Base-by-base conservation (phyloP, 2,888 invertebrate species). In the Dione juno region DNA sequence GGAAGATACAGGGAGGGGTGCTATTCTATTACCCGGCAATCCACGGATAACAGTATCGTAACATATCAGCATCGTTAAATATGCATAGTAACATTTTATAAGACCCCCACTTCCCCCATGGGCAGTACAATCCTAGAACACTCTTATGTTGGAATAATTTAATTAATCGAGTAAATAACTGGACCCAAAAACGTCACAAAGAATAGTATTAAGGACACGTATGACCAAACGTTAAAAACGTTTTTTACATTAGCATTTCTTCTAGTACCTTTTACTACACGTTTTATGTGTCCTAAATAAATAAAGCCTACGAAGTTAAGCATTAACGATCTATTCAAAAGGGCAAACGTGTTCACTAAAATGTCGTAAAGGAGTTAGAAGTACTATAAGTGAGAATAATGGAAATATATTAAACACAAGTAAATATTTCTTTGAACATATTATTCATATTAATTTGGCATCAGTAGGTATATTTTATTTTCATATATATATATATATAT, bases 251-350 rank as follows among this genome's bases (percentile, higher is more conserved):
- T 69, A 68, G 45, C 64, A 64, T 73, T 67, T 73, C 52, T 73
- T 53, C 54, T n/a, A 64, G 43, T 59, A 28, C 57, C 70, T 72
- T 54, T 71, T 43, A 74, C 53, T 28, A 52, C 54, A 70, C 14
- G 11, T 64, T 58, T 67, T 66, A 64, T 53, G 43, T 45, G 59
- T 58, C 67, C 67, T 67, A 54, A 69, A 53, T 53, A 71, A 74
- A 71, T 69, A 74, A 69, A 71, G 58, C 65, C 67, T 61, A 65
- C 65, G 61, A 64, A 58, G 63, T 66, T 67, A 73, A 69, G 65
- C 67, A 71, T 73, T 73, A 74, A 74, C 67, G 71, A 74, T 61
- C 59, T 65, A 37, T 70, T 67, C 37, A 66, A 68, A 69, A 59
- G 50, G 64, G 45, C 65, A 57, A 35, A 43, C 57, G 61, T 66